These are phyloP conservation scores for Drosophila pallidifrons DNA, from an alignment of 1,140 invertebrate genomes.

Conservation along the genomic window DNA sequence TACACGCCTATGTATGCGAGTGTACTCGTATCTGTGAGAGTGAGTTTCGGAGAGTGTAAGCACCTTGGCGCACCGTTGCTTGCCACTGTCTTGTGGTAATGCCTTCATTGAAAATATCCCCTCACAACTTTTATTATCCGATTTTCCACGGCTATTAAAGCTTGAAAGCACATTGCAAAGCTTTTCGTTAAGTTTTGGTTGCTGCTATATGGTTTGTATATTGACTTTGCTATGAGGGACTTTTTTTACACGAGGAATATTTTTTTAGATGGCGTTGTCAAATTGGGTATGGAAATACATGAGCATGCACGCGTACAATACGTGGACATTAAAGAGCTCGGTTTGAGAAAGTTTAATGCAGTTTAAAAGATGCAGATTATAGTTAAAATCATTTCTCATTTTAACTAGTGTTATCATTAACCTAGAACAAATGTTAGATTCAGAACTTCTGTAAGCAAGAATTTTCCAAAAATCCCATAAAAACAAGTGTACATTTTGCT, in stretches of 20 bases:
- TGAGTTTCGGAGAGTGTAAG: constrained; percentile 45
- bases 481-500: background rate
- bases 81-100: constrained; percentile 29
- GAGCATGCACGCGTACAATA: no score
- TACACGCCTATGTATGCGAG: constrained; percentile 6
- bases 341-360: no score
- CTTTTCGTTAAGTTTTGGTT: background rate
- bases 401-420: background rate
- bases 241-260: background rate
- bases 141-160: constrained; percentile 1
- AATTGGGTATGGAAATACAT: no score
- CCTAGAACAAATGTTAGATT: no score
- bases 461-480: background rate
- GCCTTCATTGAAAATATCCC: constrained; percentile 4
- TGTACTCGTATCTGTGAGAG: background rate
- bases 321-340: no score
- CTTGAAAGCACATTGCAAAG: constrained; percentile 5
- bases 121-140: constrained; percentile 3
- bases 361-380: no score
- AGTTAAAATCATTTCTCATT: no score
- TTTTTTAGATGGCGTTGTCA: background rate
- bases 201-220: constrained; percentile 10
- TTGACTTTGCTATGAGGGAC: background rate
- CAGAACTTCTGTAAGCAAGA: no score
- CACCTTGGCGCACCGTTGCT: constrained; percentile 49